Percentiles rank a stretch among this genome's conserved stretches.
These are phyloP conservation scores for Atta texana DNA, from an alignment of 1,140 invertebrate genomes.

Conservation along the genomic window DNA sequence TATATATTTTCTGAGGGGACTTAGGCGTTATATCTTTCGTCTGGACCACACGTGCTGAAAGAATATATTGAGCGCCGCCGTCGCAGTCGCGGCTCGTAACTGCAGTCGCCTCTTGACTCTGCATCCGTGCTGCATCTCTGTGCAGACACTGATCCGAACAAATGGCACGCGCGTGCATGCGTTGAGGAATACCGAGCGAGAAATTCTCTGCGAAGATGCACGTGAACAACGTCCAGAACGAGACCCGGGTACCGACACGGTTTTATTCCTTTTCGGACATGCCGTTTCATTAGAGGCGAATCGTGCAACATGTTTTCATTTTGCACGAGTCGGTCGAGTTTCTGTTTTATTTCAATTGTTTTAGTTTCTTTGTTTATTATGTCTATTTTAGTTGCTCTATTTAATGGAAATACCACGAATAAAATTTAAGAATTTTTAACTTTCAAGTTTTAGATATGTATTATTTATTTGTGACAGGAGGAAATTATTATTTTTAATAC, in stretches of 20 bases:
- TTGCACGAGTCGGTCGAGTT: conserved; percentile 1
- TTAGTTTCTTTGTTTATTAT: background rate
- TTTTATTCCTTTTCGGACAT: conserved; percentile 60
- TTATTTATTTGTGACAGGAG: background rate
- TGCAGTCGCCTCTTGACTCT: conserved; percentile 67
- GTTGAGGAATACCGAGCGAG: conserved; percentile 69
- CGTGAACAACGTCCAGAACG: conserved; percentile 71
- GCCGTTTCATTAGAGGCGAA: conserved; percentile 48
- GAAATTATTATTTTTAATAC: background rate
- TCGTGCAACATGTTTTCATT: conserved; percentile 48
- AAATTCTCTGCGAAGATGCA: conserved; percentile 67
- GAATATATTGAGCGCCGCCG: conserved; percentile 58
- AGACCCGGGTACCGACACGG: conserved; percentile 62
- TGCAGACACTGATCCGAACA: conserved; percentile 69
- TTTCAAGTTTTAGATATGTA: background rate
- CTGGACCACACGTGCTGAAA: conserved; percentile 62
- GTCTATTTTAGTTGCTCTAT: background rate
- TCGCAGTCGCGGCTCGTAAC: conserved; percentile 63
- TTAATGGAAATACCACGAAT: conserved; percentile 12
- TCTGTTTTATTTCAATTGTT: conserved; percentile 33
- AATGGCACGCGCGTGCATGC: conserved; percentile 74
- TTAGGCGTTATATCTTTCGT: conserved; percentile 22
- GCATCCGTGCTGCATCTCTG: conserved; percentile 68
- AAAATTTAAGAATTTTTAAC: background rate
- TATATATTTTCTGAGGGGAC: conserved; percentile 28